Percentiles rank a stretch among this genome's conserved stretches.
phyloP scores from a whole-genome alignment of 2,113 vertebrate species.

The Halcyon malimbica region DNA sequence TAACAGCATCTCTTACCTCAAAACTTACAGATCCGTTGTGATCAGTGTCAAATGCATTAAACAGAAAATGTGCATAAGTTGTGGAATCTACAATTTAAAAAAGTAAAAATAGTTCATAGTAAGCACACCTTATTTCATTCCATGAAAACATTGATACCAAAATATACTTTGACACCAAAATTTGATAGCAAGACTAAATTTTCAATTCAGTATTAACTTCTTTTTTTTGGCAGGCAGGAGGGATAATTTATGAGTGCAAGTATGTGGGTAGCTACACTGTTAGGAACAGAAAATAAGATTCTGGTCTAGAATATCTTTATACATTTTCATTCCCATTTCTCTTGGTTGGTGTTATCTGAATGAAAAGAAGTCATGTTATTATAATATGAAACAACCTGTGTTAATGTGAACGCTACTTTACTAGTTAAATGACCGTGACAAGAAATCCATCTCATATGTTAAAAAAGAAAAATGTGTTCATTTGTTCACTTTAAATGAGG shows the following conservation, averaged over 20 bases:
- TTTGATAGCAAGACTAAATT: not conserved
- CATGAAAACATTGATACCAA: not conserved
- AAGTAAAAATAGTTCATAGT: not conserved
- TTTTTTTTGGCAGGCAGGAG: not conserved
- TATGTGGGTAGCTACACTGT: not conserved
- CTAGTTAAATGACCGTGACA: not conserved
- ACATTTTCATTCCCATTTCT: not conserved
- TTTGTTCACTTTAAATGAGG: not conserved
- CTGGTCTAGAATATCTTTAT: not conserved
- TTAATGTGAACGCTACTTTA: not conserved
- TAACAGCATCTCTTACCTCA: slow-evolving; percentile 83
- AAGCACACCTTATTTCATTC: not conserved
- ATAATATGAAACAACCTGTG: not conserved
- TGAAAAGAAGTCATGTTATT: not conserved
- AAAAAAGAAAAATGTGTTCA: not conserved
- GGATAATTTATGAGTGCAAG: not conserved
- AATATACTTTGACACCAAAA: not conserved
- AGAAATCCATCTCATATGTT: not conserved
- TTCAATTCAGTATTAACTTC: not conserved
- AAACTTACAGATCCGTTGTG: slow-evolving; percentile 98
- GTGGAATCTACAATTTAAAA: slow-evolving; percentile 88
- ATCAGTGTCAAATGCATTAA: slow-evolving; percentile 97
- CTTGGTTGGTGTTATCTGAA: not conserved
- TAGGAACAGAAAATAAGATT: not conserved
- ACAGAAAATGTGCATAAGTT: slow-evolving; percentile 97